Percentiles rank a stretch among this genome's conserved stretches.
These are phyloP conservation scores for zebrafish (Danio rerio) DNA, from an alignment of 2,113 vertebrate genomes.

Conservation along the genomic window GRCz12tu NC_133184.1:31553001-31553500, in stretches of 20 bases:
- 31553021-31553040: slow-evolving; percentile 16
- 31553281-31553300: background rate
- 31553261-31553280: background rate
- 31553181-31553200: background rate
- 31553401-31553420: background rate
- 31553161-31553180: slow-evolving; percentile 31
- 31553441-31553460: too few relatives aligned
- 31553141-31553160: slow-evolving; percentile 22
- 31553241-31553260: background rate
- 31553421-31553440: background rate
- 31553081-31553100: background rate
- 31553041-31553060: slow-evolving; percentile 20
- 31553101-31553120: background rate
- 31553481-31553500: too few relatives aligned
- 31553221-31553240: background rate
- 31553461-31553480: too few relatives aligned
- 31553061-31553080: background rate
- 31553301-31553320: background rate
- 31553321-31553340: background rate
- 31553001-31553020: slow-evolving; percentile 2
- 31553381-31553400: background rate
- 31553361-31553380: background rate
- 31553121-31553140: slow-evolving; percentile 20
- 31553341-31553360: background rate
- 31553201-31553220: slow-evolving; percentile 18